A percentile compares a stretch with the other conserved stretches of the same genome.
phyloP scores from a whole-genome alignment of 2,113 vertebrate genomes.

The Pangasianodon gigas region DNA sequence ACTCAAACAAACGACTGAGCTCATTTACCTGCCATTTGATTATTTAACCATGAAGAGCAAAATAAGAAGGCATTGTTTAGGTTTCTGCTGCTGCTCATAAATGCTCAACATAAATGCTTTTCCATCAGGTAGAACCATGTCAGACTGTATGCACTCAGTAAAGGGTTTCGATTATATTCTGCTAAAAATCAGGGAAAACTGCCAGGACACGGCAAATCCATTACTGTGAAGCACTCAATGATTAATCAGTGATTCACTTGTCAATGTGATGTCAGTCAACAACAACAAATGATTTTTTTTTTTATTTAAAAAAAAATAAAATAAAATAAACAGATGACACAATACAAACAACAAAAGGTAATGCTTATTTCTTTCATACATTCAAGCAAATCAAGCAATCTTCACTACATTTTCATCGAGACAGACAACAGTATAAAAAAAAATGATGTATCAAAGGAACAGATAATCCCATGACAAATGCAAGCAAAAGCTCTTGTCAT shows the following conservation, averaged over 20 bases:
- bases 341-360: neutral
- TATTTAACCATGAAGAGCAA: too few species aligned
- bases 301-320: neutral
- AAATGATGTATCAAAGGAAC: neutral
- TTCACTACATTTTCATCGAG: neutral
- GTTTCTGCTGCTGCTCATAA: neutral
- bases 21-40: neutral
- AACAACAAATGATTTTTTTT: neutral
- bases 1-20: neutral
- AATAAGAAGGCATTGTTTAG: neutral
- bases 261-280: neutral
- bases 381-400: neutral
- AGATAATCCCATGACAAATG: neutral
- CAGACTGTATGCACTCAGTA: neutral
- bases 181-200: neutral
- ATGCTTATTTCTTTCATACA: slow-evolving; percentile 1
- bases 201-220: slow-evolving; percentile 8
- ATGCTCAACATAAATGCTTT: neutral
- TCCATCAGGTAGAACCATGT: neutral
- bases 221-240: neutral
- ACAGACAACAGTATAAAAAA: neutral
- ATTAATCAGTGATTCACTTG: neutral
- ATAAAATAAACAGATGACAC: neutral
- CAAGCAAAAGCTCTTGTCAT: neutral
- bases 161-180: slow-evolving; percentile 11